Base-by-base conservation (phyloP, 2,113 vertebrate species). In the Tylochromis polylepis region DNA sequence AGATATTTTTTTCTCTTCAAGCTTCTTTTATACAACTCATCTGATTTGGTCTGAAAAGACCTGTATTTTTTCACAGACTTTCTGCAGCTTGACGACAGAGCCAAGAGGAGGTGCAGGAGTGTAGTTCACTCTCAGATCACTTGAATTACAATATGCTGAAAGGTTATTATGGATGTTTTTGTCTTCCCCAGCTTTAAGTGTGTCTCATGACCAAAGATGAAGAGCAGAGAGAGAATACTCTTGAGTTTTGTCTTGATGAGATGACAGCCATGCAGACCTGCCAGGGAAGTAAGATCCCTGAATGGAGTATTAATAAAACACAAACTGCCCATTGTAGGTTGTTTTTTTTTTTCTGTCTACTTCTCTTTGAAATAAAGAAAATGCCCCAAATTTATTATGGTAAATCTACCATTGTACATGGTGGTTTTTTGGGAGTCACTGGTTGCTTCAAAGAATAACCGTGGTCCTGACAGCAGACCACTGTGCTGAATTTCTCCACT, bases 81-180 rank as follows among this genome's bases (percentile, higher is more conserved):
- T 51, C 46, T 51, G 24, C 27, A 51, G 27, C 43, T 49, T 31
- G 27, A 1, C 10, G 3, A 49, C 46, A 77, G 11, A 77, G 43
- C 70, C 27, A 8, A n/a, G 70, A 49, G 27, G 16, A 18, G 70
- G 27, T 77, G 1, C 70, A 51, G 16, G 43, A 77, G 43, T 14
- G 43, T 14, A 77, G 16, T 2, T 77, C 4, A 3, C 43, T n/a
- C 43, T 51, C 70, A 77, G 70, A 77, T 43, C 70, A 77, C 70
- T 77, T 77, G 43, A 77, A 77, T 77, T 51, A 77, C 16, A 77
- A 77, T 51, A 77, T 77, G 43, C 4, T 77, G 43, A 77, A 77
- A 77, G 70, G 27, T 77, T 77, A 77, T 77, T 49, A 75, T 75
- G 70, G 70, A 75, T 77, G 70, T 77, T 51, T 51, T 77, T 77